These are phyloP conservation scores for Drosophila borealis DNA, from an alignment of 2,888 invertebrate genomes.

Conservation along the genomic window DNA sequence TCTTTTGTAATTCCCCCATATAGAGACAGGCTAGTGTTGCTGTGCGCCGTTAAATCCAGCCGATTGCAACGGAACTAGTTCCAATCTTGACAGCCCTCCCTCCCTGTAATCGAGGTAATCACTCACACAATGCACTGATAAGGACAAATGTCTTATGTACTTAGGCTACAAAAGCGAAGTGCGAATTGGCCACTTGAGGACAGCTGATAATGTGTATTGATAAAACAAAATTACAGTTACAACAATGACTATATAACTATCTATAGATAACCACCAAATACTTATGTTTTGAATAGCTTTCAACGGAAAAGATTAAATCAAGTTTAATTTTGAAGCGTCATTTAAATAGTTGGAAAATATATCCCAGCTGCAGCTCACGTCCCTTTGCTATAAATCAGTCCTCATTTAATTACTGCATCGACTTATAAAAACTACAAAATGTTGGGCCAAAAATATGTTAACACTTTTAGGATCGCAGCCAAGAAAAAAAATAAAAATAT, in stretches of 20 bases:
- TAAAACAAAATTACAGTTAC: neutral
- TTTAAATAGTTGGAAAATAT: neutral
- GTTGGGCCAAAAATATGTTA: conserved; percentile 60
- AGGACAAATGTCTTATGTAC: conserved; percentile 1
- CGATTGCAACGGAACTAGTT: neutral
- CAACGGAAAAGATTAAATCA: neutral
- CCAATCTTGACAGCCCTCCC: neutral
- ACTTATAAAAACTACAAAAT: conserved; percentile 61
- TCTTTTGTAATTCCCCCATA: conserved; percentile 5
- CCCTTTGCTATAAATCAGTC: conserved; percentile 37
- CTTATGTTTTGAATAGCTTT: too few species aligned
- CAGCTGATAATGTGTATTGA: neutral
- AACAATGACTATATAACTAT: neutral
- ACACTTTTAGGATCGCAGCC: conserved; percentile 61
- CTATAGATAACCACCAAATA: neutral
- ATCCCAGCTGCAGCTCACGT: too few species aligned
- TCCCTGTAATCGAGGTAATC: conserved; percentile 1
- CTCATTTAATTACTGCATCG: conserved; percentile 43
- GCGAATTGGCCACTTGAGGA: neutral
- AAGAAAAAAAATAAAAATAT: conserved; percentile 41
- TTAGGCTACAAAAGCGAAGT: neutral
- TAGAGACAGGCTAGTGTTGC: neutral
- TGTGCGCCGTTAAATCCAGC: neutral
- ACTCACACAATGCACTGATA: conserved; percentile 8
- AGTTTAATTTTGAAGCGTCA: neutral